Evolutionary conservation across 2,888 invertebrate species (phyloP).

Genomic region (Andrena marginata): DNA sequence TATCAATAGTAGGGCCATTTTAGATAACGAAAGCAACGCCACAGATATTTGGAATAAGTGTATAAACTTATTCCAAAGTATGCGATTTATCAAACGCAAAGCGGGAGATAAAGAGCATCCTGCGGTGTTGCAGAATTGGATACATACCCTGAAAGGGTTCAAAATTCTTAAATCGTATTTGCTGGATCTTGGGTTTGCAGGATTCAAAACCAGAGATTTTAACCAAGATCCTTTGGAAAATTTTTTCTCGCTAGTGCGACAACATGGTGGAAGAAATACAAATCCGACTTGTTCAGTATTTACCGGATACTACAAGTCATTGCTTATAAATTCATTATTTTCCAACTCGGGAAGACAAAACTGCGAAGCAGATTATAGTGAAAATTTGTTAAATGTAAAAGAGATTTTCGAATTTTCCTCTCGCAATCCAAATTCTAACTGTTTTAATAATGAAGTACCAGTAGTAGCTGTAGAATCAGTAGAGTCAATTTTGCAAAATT

Average conservation of each 20-base stretch:
- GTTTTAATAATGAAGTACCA: not conserved
- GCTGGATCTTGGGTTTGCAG: not conserved
- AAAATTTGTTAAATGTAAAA: not conserved
- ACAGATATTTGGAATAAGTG: conserved; percentile 1
- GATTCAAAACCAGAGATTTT: not conserved
- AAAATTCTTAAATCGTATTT: not conserved
- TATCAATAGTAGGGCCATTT: not conserved
- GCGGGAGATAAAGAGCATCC: not conserved
- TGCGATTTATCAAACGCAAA: not conserved
- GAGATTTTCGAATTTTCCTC: not conserved
- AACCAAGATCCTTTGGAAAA: not conserved
- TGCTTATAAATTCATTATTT: not conserved
- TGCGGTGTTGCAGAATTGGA: not conserved
- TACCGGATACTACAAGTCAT: conserved; percentile 1
- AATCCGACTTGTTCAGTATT: not conserved
- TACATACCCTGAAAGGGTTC: not conserved
- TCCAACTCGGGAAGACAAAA: conserved; percentile 1
- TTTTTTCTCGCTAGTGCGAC: not conserved
- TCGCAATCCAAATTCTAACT: not conserved
- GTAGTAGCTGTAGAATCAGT: not conserved
- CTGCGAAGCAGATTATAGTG: not conserved
- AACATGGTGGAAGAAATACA: not conserved
- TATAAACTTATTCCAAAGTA: not conserved
- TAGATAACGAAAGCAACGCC: not conserved
- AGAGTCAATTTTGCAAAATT: conserved; percentile 1